These are phyloP conservation scores for Lethrus apterus DNA, from an alignment of 1,140 invertebrate genomes.

Conservation along the genomic window DNA sequence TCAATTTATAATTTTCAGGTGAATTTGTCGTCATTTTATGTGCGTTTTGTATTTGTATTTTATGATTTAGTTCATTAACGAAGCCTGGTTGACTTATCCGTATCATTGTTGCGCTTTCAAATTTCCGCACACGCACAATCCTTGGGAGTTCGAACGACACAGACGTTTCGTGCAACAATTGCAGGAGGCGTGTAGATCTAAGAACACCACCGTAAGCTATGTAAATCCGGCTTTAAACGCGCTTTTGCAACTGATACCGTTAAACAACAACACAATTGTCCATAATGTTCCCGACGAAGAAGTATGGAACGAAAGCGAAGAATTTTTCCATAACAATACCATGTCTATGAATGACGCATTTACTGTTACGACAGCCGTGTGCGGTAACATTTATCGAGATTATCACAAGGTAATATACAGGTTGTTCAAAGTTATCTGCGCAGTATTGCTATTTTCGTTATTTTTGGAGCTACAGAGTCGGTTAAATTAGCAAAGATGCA, in stretches of 20 bases:
- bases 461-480: no score
- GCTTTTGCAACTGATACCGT: slow-evolving; percentile 8
- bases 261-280: slow-evolving; percentile 14
- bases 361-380: slow-evolving; percentile 26
- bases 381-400: slow-evolving; percentile 30
- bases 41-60: background rate
- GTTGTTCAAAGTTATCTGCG: no score
- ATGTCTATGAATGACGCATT: slow-evolving; percentile 19
- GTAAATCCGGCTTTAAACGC: slow-evolving; percentile 16
- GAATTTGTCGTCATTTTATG: slow-evolving; percentile 20
- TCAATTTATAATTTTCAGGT: slow-evolving; percentile 74
- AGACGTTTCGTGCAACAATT: slow-evolving; percentile 46
- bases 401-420: slow-evolving; percentile 32
- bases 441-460: no score
- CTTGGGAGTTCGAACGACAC: slow-evolving; percentile 52
- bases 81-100: slow-evolving; percentile 68
- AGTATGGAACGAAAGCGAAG: slow-evolving; percentile 23
- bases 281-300: slow-evolving; percentile 20
- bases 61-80: slow-evolving; percentile 43
- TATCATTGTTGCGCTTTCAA: slow-evolving; percentile 87
- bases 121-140: slow-evolving; percentile 70
- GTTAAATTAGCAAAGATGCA: no score
- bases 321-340: slow-evolving; percentile 30
- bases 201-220: slow-evolving; percentile 16
- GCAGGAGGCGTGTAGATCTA: slow-evolving; percentile 27